A percentile compares a stretch with the other conserved stretches of the same genome.
These are phyloP conservation scores for Ochotona curzoniae DNA, from an alignment of 2,113 vertebrate genomes.

Conservation along the genomic window DNA sequence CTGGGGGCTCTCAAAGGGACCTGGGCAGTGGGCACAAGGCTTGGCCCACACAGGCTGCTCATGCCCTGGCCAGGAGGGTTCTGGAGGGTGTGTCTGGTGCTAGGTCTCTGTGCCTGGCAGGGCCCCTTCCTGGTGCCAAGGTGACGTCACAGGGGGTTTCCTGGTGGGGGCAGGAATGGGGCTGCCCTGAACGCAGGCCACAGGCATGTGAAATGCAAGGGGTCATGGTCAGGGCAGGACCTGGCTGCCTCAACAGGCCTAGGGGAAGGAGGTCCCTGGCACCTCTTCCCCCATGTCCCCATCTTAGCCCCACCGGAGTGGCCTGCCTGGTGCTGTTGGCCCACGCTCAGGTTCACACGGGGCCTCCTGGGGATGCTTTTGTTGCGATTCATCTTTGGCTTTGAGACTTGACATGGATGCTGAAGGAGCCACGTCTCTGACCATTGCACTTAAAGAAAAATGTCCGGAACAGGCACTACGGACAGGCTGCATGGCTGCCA, in stretches of 20 bases:
- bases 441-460: constrained; percentile 7
- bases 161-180: neutral
- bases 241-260: neutral
- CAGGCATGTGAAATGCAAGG: neutral
- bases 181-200: neutral
- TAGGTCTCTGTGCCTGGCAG: neutral
- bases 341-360: neutral
- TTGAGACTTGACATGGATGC: neutral
- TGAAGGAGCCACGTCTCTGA: neutral
- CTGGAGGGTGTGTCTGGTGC: neutral
- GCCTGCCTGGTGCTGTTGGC: neutral
- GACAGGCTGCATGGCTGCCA: neutral
- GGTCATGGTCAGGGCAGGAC: neutral
- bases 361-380: neutral
- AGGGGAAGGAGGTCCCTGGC: neutral
- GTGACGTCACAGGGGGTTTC: neutral
- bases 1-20: neutral
- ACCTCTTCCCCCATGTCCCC: neutral
- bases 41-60: neutral
- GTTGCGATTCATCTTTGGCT: neutral
- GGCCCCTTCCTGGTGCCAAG: neutral
- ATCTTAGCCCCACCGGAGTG: neutral
- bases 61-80: neutral
- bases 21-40: neutral
- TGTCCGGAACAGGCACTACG: neutral